Evolutionary conservation across 2,113 vertebrate species (phyloP), one percentile per base, ranked within the genome.

Genomic region (Siphamia tubifer): DNA sequence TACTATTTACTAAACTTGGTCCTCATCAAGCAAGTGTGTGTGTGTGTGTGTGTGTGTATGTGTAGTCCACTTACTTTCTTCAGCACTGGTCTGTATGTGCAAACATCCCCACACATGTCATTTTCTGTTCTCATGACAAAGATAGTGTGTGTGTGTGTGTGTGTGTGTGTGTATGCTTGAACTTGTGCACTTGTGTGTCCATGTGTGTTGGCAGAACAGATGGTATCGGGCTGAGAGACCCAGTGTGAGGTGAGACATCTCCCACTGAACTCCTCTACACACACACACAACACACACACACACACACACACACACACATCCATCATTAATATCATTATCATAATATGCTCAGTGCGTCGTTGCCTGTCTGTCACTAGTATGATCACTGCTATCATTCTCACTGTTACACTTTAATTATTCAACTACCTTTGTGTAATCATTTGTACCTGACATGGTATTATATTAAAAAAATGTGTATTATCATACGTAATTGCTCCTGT

Each of bases 311-410:
- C 68, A 65, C 69, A 60, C 38, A 77, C 64, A 85, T 84, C 75
- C 77, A 88, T 88, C 84, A 90, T 84, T 87, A 88, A 84, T 87
- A 74, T 79, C 73, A 88, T 89, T 89, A 86, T 81, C 81, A 89
- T 89, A 89, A 90, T 82, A 82, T 63, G 79, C 84, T 81, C 71
- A 82, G 74, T 75, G 79, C 44, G 23, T 70, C 27, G 32, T 83
- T 80, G 74, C 56, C 82, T 87, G 77, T 85, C 79, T 80, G 81
- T 88, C 77, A 85, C 57, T 79, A 77, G 68, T 84, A 81, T 85
- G 80, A 85, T 79, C 77, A 66, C 66, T 76, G 45, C 55, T 65
- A 82, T 84, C 81, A 87, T 69, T 77, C 74, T 87, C 82, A 64
- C 65, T 17, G 64, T 77, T 74, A 60, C 71, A 43, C 63, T 65